phyloP scores from a whole-genome alignment of 2,113 vertebrate species.

The Phyllopteryx taeniolatus region DNA sequence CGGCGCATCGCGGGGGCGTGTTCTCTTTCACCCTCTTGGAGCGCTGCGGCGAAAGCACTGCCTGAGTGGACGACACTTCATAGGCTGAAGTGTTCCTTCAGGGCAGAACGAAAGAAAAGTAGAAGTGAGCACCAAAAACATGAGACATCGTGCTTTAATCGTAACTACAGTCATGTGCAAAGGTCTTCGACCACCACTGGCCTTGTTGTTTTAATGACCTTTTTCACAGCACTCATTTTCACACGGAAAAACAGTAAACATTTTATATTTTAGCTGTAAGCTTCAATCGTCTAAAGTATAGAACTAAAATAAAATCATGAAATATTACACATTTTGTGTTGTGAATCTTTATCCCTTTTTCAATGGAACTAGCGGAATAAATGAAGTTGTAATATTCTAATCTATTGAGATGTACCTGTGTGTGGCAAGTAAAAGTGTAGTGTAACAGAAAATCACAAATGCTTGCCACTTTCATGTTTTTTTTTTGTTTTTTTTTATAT shows the following conservation, averaged over 20 bases:
- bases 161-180: background rate
- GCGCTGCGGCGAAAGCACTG: slow-evolving; percentile 87
- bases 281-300: too few species aligned
- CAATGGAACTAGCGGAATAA: background rate
- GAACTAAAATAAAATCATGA: too few species aligned
- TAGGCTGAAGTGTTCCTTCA: slow-evolving; percentile 86
- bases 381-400: background rate
- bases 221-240: background rate
- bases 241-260: too few species aligned
- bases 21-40: slow-evolving; percentile 98
- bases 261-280: background rate
- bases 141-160: background rate
- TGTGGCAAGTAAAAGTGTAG: background rate
- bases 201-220: background rate
- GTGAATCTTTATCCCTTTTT: background rate
- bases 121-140: slow-evolving; percentile 3
- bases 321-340: background rate
- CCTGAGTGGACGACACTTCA: slow-evolving; percentile 91
- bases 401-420: too few species aligned
- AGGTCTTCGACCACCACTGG: background rate
- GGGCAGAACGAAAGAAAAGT: slow-evolving; percentile 13
- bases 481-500: too few species aligned
- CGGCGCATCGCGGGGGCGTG: slow-evolving; percentile 91
- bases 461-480: background rate
- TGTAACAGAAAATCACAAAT: background rate